A percentile compares a stretch with the other conserved stretches of the same genome.
These are phyloP conservation scores for Sporophila hypoxantha DNA, from an alignment of 2,113 vertebrate species.

Conservation along the genomic window DNA sequence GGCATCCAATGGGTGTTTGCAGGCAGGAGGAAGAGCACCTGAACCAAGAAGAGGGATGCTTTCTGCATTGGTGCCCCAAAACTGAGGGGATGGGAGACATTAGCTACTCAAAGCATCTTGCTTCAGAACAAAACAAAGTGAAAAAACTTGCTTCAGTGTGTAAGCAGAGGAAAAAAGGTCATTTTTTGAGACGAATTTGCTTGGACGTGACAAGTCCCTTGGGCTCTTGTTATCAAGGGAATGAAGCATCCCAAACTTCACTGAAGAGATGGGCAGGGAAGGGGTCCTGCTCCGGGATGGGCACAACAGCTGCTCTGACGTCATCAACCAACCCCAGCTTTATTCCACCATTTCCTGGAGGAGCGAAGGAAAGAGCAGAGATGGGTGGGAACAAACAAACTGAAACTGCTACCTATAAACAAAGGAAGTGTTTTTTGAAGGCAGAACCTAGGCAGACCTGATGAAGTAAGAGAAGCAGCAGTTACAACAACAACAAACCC, in stretches of 20 bases:
- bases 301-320: not conserved
- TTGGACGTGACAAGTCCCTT: rapidly evolving
- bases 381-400: not conserved
- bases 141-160: not conserved
- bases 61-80: not conserved
- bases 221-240: not conserved
- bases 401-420: not conserved
- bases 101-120: not conserved
- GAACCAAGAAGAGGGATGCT: not conserved
- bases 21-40: not conserved
- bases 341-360: not conserved
- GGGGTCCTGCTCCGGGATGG: rapidly evolving
- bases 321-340: not conserved
- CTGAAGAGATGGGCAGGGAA: not conserved
- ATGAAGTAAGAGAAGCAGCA: not conserved
- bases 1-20: rapidly evolving
- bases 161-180: not conserved
- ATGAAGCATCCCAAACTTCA: not conserved
- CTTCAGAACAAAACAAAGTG: not conserved
- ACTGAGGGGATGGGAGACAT: not conserved
- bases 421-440: not conserved
- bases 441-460: not conserved
- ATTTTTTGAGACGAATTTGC: rapidly evolving
- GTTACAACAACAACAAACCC: not conserved
- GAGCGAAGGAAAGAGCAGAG: not conserved